Evolutionary conservation across 2,113 vertebrate genomes (phyloP).

Genomic region (Archilochus colubris): DNA sequence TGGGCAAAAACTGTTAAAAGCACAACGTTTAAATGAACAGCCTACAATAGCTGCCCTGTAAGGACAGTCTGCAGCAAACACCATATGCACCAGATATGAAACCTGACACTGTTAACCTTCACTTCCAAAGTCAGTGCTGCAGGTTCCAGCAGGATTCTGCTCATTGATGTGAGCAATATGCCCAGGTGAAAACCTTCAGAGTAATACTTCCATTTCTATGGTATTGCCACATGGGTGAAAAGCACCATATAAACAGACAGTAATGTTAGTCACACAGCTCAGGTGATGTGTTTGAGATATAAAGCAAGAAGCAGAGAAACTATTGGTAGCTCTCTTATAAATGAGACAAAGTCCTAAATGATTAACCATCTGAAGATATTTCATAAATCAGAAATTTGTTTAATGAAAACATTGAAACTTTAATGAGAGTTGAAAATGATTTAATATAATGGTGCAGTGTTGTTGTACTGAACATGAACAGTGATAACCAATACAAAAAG

Average conservation of each 20-base stretch:
- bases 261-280: rapidly evolving
- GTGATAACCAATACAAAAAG: neutral
- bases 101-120: constrained; percentile 35
- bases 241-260: neutral
- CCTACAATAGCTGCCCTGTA: neutral
- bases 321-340: neutral
- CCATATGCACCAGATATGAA: neutral
- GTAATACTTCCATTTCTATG: neutral
- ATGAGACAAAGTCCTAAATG: neutral
- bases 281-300: rapidly evolving
- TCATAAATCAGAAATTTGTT: neutral
- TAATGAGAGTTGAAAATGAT: neutral
- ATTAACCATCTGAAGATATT: neutral
- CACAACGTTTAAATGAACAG: neutral
- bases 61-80: neutral
- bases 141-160: neutral
- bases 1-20: neutral
- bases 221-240: neutral
- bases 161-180: neutral
- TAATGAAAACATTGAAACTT: neutral
- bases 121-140: neutral
- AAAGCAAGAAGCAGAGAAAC: neutral
- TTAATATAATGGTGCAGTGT: rapidly evolving
- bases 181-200: neutral
- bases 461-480: neutral